These are phyloP conservation scores for Antitype chi DNA, from an alignment of 2,888 invertebrate species.

Conservation along the genomic window DNA sequence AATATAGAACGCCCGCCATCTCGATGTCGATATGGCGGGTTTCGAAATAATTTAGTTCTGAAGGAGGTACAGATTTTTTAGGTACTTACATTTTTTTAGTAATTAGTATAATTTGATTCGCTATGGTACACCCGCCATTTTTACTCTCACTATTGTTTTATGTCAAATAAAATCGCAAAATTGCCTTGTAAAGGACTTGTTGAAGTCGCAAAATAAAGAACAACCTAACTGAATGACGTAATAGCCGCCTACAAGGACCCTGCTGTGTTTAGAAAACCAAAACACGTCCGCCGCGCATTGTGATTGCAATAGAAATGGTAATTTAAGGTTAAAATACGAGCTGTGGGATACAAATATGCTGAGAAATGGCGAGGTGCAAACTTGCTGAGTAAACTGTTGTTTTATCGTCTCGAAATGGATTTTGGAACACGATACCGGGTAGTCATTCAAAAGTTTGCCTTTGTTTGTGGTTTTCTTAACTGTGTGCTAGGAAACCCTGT, in stretches of 20 bases:
- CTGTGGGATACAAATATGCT: slow-evolving; percentile 44
- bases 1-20: too few relatives aligned
- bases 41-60: too few relatives aligned
- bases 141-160: slow-evolving; percentile 8
- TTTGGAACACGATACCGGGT: slow-evolving; percentile 12
- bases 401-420: slow-evolving; percentile 38
- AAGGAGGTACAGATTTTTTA: too few relatives aligned
- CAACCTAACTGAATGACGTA: slow-evolving; percentile 53
- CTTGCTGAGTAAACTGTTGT: slow-evolving; percentile 43
- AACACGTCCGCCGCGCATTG: slow-evolving; percentile 60
- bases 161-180: slow-evolving; percentile 19
- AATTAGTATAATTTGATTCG: too few relatives aligned
- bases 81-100: too few relatives aligned
- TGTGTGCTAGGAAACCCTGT: slow-evolving; percentile 34
- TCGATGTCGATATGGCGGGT: too few relatives aligned
- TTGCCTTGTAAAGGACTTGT: slow-evolving; percentile 35
- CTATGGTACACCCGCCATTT: too few relatives aligned
- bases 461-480: slow-evolving; percentile 31
- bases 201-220: slow-evolving; percentile 39
- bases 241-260: slow-evolving; percentile 51
- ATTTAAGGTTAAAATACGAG: slow-evolving; percentile 59
- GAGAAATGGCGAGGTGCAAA: slow-evolving; percentile 50
- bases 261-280: slow-evolving; percentile 48
- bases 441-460: slow-evolving; percentile 28
- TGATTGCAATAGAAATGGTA: slow-evolving; percentile 62